Percentiles rank a stretch among this genome's conserved stretches.
These are phyloP conservation scores for Dione juno DNA, from an alignment of 2,888 invertebrate species.

Conservation along the genomic window DNA sequence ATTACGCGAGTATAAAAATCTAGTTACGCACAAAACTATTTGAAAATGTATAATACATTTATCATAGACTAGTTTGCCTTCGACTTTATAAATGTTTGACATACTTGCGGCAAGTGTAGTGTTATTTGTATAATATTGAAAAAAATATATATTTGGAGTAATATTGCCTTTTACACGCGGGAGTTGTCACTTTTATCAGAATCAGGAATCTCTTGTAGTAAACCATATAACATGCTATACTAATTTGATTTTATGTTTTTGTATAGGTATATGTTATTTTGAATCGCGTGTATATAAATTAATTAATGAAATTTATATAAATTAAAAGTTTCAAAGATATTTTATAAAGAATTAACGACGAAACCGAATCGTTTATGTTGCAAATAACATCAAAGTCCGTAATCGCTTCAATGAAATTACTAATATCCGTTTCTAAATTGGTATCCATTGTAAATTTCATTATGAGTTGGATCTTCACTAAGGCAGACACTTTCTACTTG, in stretches of 20 bases:
- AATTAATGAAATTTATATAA: no score
- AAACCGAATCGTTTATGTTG: no score
- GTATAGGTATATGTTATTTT: no score
- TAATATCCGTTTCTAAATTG: neutral
- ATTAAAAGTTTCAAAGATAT: no score
- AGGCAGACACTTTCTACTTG: neutral
- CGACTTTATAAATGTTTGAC: neutral
- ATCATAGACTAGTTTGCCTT: constrained; percentile 13
- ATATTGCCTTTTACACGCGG: neutral
- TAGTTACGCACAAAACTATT: neutral
- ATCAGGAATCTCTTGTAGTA: no score
- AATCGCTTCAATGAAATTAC: no score
- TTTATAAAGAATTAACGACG: no score
- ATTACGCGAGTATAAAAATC: neutral
- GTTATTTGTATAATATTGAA: neutral
- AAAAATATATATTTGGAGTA: neutral
- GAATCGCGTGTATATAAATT: no score
- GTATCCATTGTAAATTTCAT: neutral
- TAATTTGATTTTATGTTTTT: no score
- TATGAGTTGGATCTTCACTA: neutral
- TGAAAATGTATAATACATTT: neutral
- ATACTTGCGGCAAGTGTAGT: neutral
- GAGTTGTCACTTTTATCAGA: neutral
- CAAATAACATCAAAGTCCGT: no score
- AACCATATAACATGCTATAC: no score